phyloP scores from a whole-genome alignment of 1,140 invertebrate genomes.

The Planococcus citri region DNA sequence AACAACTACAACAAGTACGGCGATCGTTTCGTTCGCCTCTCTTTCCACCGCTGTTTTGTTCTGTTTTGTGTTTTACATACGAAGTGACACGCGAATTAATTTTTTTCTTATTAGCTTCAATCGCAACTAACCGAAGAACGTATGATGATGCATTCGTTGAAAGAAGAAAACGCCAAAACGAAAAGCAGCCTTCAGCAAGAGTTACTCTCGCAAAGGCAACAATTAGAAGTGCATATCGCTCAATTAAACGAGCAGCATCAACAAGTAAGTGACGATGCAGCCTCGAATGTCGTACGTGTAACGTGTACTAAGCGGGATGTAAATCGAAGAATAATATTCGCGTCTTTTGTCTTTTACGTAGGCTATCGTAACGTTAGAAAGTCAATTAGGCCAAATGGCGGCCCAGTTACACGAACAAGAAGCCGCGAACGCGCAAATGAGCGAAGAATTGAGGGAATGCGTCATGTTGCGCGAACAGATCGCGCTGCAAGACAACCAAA shows the following conservation, averaged over 20 bases:
- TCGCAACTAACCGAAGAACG: conserved; percentile 45
- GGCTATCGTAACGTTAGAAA: conserved; percentile 25
- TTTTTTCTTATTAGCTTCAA: conserved; percentile 38
- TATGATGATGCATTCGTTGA: conserved; percentile 39
- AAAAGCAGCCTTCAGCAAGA: conserved; percentile 39
- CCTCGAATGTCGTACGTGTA: too few relatives aligned
- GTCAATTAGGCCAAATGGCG: conserved; percentile 24
- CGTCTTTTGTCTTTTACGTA: conserved; percentile 24
- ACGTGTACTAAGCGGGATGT: too few relatives aligned
- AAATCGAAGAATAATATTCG: too few relatives aligned
- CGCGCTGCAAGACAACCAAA: conserved; percentile 25
- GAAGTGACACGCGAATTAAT: too few relatives aligned
- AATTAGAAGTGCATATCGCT: conserved; percentile 39
- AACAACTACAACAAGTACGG: conserved; percentile 36
- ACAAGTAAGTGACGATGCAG: conserved; percentile 29
- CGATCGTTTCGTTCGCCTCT: not conserved
- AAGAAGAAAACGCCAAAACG: conserved; percentile 41
- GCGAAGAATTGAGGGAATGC: conserved; percentile 25
- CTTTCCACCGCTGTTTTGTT: too few relatives aligned
- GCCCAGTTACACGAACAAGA: conserved; percentile 27
- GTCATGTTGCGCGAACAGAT: conserved; percentile 22
- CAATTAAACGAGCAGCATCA: conserved; percentile 34
- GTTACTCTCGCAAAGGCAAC: conserved; percentile 38
- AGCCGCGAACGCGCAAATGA: conserved; percentile 36
- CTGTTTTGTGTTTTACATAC: too few relatives aligned